Percentiles rank a stretch among this genome's conserved stretches.
These are phyloP conservation scores for Agriopis marginaria DNA, from an alignment of 2,888 invertebrate species.

Conservation along the genomic window DNA sequence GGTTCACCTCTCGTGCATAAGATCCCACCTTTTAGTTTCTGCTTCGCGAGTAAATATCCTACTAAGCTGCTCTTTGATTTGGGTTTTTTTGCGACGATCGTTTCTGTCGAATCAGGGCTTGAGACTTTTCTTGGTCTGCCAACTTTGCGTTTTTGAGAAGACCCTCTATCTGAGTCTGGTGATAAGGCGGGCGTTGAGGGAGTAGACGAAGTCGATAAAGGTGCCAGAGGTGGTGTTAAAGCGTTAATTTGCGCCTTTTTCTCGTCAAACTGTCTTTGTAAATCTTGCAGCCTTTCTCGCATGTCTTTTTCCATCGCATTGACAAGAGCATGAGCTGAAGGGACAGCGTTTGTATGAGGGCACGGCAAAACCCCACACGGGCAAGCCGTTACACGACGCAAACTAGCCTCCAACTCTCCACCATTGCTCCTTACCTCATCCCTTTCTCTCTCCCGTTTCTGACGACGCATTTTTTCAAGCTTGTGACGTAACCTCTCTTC, in stretches of 20 bases:
- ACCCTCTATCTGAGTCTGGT: conserved; percentile 81
- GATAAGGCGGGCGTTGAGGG: conserved; percentile 79
- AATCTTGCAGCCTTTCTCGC: conserved; percentile 92
- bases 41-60: conserved; percentile 89
- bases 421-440: conserved; percentile 62
- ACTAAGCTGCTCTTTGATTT: conserved; percentile 89
- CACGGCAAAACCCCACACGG: conserved; percentile 67
- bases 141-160: conserved; percentile 93
- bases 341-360: conserved; percentile 68
- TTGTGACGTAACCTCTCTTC: conserved; percentile 77
- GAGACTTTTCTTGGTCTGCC: conserved; percentile 92
- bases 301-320: conserved; percentile 93
- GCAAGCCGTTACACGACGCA: conserved; percentile 75
- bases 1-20: conserved; percentile 84
- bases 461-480: conserved; percentile 78
- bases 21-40: conserved; percentile 85
- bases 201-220: conserved; percentile 73
- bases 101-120: conserved; percentile 89
- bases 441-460: conserved; percentile 74
- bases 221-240: conserved; percentile 86
- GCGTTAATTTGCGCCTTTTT: conserved; percentile 93
- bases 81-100: conserved; percentile 93
- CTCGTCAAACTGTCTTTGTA: conserved; percentile 93
- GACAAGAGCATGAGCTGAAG: conserved; percentile 87
- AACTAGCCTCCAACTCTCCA: conserved; percentile 75